These are phyloP conservation scores for Seison nebaliae DNA, from an alignment of 1,140 invertebrate species.

Conservation along the genomic window DNA sequence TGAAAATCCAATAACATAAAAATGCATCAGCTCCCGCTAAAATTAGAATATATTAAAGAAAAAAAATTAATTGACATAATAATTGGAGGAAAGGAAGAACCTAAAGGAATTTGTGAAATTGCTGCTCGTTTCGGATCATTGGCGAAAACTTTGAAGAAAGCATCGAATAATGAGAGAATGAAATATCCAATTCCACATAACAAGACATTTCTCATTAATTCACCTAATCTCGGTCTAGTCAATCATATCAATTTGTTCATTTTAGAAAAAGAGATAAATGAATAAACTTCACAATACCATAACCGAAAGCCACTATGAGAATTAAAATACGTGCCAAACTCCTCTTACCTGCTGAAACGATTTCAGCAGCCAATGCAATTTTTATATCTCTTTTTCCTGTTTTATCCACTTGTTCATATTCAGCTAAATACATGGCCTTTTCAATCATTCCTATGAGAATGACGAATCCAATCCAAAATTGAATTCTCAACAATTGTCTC, in stretches of 20 bases:
- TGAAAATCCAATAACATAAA: constrained; percentile 41
- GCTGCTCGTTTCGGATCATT: too few relatives aligned
- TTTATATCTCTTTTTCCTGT: constrained; percentile 30
- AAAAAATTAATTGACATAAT: too few relatives aligned
- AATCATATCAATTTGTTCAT: constrained; percentile 16
- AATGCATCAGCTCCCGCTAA: too few relatives aligned
- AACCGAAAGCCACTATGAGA: constrained; percentile 67
- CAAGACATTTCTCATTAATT: constrained; percentile 55
- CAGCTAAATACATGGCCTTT: constrained; percentile 58
- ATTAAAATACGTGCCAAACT: constrained; percentile 66
- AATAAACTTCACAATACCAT: constrained; percentile 69
- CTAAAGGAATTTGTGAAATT: constrained; percentile 43
- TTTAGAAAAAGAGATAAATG: constrained; percentile 1
- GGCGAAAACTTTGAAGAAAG: constrained; percentile 43
- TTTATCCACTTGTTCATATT: constrained; percentile 51
- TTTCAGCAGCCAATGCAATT: constrained; percentile 46
- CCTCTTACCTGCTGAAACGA: constrained; percentile 58
- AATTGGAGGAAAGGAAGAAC: constrained; percentile 5
- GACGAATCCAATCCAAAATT: constrained; percentile 75
- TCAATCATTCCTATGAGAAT: constrained; percentile 45
- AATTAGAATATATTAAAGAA: too few relatives aligned
- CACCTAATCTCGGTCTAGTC: constrained; percentile 48
- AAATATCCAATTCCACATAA: constrained; percentile 53
- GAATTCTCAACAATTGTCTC: constrained; percentile 62
- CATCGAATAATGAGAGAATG: constrained; percentile 48